Conservation (phyloP, 35 echinoderm and acorn worm genomes). For the Holothuria glaberrima region DNA sequence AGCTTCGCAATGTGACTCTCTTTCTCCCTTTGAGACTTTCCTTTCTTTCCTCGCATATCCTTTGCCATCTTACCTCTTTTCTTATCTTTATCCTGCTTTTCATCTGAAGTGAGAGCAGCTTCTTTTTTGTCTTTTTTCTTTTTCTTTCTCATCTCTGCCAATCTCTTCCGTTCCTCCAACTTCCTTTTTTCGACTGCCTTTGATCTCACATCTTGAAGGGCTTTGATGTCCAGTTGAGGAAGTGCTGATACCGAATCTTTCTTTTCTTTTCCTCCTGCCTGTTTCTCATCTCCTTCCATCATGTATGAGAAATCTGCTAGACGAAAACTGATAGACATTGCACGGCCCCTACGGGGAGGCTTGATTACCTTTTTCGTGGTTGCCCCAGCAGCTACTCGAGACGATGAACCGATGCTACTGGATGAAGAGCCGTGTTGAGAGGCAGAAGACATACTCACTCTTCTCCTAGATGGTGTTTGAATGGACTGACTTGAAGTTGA, state of each 20-base stretch:
- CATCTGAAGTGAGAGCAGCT: background rate
- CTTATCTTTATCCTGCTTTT: slow-evolving; percentile 31
- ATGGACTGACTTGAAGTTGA: slow-evolving; percentile 54
- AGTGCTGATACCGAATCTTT: background rate
- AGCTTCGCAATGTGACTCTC: background rate
- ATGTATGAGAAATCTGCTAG: slow-evolving; percentile 90
- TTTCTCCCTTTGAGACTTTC: background rate
- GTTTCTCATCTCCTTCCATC: slow-evolving; percentile 7
- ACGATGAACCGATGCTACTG: slow-evolving; percentile 44
- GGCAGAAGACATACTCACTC: slow-evolving; percentile 41
- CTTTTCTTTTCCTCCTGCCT: background rate
- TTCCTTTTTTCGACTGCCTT: slow-evolving; percentile 75
- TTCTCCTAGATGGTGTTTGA: slow-evolving; percentile 55
- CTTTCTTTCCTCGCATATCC: background rate
- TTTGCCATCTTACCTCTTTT: background rate
- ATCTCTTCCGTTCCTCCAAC: slow-evolving; percentile 29
- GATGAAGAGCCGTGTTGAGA: slow-evolving; percentile 10
- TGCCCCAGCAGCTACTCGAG: slow-evolving; percentile 6
- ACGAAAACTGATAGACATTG: slow-evolving; percentile 81
- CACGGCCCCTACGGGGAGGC: slow-evolving; percentile 44
- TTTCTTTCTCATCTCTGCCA: slow-evolving; percentile 42
- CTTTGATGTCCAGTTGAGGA: slow-evolving; percentile 72
- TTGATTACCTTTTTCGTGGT: slow-evolving; percentile 27
- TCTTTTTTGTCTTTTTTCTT: slow-evolving; percentile 41
- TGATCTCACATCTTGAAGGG: slow-evolving; percentile 74